Evolutionary conservation across 1,140 invertebrate species (phyloP).

Genomic region (Tyrophagus putrescentiae): DNA sequence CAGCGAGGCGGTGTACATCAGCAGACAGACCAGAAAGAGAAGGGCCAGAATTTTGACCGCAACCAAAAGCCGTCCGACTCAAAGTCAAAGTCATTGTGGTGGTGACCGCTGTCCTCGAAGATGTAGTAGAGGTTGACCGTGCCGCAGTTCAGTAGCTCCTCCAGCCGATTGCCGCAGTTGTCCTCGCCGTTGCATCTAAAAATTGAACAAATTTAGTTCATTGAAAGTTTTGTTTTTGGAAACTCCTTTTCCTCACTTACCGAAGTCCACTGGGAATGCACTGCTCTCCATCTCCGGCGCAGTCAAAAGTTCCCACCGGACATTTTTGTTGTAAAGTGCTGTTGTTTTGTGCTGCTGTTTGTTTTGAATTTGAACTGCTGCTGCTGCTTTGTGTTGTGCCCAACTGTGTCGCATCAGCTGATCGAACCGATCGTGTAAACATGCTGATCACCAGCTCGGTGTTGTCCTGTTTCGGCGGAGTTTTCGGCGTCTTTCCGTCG

Average conservation of each 20-base stretch:
- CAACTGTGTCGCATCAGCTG: too few relatives aligned
- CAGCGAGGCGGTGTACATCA: background rate
- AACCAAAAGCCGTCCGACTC: conserved; percentile 7
- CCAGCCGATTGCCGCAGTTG: conserved; percentile 16
- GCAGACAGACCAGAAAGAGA: background rate
- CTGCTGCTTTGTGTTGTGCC: too few relatives aligned
- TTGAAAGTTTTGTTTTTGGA: conserved; percentile 12
- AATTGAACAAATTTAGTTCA: background rate
- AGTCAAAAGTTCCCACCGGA: conserved; percentile 19
- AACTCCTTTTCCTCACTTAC: too few relatives aligned
- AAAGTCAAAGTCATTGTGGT: background rate
- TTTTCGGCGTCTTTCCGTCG: background rate
- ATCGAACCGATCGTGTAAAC: background rate
- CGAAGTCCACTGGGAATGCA: conserved; percentile 12
- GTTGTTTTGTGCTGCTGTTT: background rate
- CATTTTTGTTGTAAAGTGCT: background rate
- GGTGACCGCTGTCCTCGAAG: background rate
- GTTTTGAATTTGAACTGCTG: too few relatives aligned
- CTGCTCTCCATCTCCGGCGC: conserved; percentile 3
- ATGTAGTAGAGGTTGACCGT: conserved; percentile 7
- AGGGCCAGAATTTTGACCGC: background rate
- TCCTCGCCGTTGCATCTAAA: conserved; percentile 20
- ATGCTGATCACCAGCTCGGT: conserved; percentile 6
- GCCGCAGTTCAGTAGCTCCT: conserved; percentile 13
- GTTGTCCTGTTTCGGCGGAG: too few relatives aligned